Conservation (phyloP, 2,888 invertebrate genomes). For the Xanthia togata region DNA sequence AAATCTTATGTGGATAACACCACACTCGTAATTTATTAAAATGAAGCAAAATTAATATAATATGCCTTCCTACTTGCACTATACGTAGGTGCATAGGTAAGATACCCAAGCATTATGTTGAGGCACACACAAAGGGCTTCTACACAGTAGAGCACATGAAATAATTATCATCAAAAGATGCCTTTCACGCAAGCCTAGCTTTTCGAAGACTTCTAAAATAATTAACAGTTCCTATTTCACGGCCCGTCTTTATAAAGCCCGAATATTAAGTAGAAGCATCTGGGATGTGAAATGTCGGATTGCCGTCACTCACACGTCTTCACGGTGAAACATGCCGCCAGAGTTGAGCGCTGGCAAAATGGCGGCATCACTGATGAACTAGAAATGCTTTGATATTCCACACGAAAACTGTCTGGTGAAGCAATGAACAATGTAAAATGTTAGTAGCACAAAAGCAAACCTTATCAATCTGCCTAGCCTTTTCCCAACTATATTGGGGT, state of each 20-base stretch:
- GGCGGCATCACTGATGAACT: slow-evolving; percentile 1
- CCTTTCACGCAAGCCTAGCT: not conserved
- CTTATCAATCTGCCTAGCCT: too few species aligned
- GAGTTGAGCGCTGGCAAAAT: slow-evolving; percentile 7
- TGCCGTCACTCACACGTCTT: slow-evolving; percentile 39
- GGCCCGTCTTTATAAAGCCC: slow-evolving; percentile 26
- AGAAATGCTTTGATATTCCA: slow-evolving; percentile 26
- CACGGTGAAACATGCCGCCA: slow-evolving; percentile 14
- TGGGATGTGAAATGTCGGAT: slow-evolving; percentile 42
- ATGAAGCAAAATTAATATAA: not conserved
- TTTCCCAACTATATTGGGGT: too few species aligned
- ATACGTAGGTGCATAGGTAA: not conserved
- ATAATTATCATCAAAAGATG: slow-evolving; percentile 16
- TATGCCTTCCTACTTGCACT: not conserved
- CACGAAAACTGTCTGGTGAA: not conserved
- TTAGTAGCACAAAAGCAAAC: not conserved
- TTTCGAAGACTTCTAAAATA: slow-evolving; percentile 33
- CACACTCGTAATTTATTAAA: not conserved
- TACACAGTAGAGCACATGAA: not conserved
- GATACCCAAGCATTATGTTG: not conserved
- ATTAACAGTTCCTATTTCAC: slow-evolving; percentile 39
- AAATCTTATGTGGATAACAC: not conserved
- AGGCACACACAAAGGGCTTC: slow-evolving; percentile 1
- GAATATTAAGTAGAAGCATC: slow-evolving; percentile 27
- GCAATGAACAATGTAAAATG: not conserved